A percentile compares a stretch with the other conserved stretches of the same genome.
Evolutionary conservation across 2,888 invertebrate species (phyloP).

Genomic region (Rhamphomyia laevipes): DNA sequence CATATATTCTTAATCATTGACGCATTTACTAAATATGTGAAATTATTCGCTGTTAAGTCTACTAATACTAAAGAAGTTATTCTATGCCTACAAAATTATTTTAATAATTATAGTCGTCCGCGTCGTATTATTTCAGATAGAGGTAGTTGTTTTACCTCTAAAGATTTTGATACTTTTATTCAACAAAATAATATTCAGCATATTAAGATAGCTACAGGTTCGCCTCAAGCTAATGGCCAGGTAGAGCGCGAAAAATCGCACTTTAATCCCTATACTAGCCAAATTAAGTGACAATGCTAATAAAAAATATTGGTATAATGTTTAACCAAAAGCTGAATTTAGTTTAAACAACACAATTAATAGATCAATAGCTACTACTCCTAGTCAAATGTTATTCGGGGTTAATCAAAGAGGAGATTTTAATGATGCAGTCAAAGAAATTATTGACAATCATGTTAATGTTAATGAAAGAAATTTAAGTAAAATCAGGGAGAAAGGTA

Average conservation of each 20-base stretch:
- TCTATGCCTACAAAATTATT: no score
- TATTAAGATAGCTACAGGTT: slow-evolving; percentile 6
- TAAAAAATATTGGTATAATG: no score
- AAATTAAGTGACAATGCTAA: no score
- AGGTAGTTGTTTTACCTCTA: slow-evolving; percentile 6
- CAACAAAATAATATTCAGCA: slow-evolving; percentile 6
- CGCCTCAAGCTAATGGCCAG: slow-evolving; percentile 9
- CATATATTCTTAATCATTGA: slow-evolving; percentile 9
- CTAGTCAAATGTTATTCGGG: slow-evolving; percentile 21
- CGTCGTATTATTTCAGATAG: slow-evolving; percentile 6
- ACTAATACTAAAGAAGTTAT: no score
- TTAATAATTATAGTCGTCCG: slow-evolving; percentile 3
- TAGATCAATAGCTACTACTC: slow-evolving; percentile 19
- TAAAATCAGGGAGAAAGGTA: no score
- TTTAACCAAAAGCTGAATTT: no score
- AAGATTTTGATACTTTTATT: slow-evolving; percentile 2
- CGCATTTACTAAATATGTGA: slow-evolving; percentile 21
- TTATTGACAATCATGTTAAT: background rate
- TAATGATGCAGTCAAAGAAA: slow-evolving; percentile 9
- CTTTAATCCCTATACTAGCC: no score
- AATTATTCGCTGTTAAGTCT: slow-evolving; percentile 14
- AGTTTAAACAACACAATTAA: slow-evolving; percentile 20
- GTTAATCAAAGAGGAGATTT: slow-evolving; percentile 18
- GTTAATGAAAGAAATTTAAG: background rate
- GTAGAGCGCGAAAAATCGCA: slow-evolving; percentile 6